A percentile compares a stretch with the other conserved stretches of the same genome.
Evolutionary conservation across 1,140 invertebrate genomes (phyloP).

Genomic region (Drosophila saltans): DNA sequence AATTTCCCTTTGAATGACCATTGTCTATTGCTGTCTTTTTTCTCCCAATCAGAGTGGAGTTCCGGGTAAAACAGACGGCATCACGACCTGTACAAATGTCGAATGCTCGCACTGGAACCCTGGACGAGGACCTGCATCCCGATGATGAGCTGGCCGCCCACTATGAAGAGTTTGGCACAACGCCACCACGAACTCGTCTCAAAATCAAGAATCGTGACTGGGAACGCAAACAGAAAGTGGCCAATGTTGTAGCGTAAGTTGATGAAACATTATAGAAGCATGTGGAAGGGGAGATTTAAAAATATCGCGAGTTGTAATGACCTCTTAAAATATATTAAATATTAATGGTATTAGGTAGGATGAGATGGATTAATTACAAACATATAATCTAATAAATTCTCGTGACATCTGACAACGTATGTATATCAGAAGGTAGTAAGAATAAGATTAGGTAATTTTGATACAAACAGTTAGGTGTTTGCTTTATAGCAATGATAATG

Average conservation of each 20-base stretch:
- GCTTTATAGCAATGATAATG: too few species aligned
- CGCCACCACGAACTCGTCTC: constrained; percentile 84
- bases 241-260: constrained; percentile 70
- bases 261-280: not conserved
- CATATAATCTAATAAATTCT: too few species aligned
- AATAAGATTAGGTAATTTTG: too few species aligned
- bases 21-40: constrained; percentile 5
- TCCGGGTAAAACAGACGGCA: constrained; percentile 66
- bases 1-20: constrained; percentile 5
- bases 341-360: too few species aligned
- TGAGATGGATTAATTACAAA: too few species aligned
- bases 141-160: constrained; percentile 72
- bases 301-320: too few species aligned
- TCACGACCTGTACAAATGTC: constrained; percentile 53
- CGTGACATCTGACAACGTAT: too few species aligned
- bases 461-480: too few species aligned
- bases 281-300: too few species aligned
- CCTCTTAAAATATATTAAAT: too few species aligned
- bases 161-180: constrained; percentile 84
- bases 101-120: constrained; percentile 33
- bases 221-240: constrained; percentile 83
- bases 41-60: constrained; percentile 63
- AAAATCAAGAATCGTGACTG: constrained; percentile 84
- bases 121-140: constrained; percentile 68
- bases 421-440: too few species aligned